Evolutionary conservation across 1,140 invertebrate species (phyloP), one percentile per base, ranked within the genome.

Genomic region (Panonychus citri): DNA sequence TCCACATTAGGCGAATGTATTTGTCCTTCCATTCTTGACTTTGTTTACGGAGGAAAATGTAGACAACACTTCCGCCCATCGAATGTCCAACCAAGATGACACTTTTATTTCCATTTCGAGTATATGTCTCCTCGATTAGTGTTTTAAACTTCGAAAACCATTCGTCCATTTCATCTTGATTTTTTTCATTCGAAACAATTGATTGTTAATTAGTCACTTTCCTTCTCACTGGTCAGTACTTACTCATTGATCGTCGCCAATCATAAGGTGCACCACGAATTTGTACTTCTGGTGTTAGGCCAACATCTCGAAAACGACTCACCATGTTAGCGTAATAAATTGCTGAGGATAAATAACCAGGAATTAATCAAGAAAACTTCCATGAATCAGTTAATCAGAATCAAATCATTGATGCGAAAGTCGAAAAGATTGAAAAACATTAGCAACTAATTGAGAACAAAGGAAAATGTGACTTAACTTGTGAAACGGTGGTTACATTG

Each of bases 51-150:
- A 95, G 74, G 68, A 96, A 91, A 64, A 85, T 79, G 25, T 88
- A 71, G 1, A 77, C 75, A 78, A 89, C 82, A 1, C 84, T 81
- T 28, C 82, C 82, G 8, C 93, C 93, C 90, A 97, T 95, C 64
- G 88, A 94, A 70, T 97, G 93, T 0, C 80, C 80, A 27, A 97
- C 63, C 1, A 96, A 65, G 0, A 91, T 81, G 1, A 94, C 80
- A 24, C 77, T 75, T 15, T 74, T 70, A 60, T 85, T 78, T 53
- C 79, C 79, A 71, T 94, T 95, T 49, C 73, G 61, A 10, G 65
- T 66, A 64, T 87, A 94, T 0, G 85, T 84, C 60, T 84, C 77
- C 72, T 96, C 88, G 15, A 94, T 75, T 12, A 96, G 69, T 1
- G 68, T 62, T 66, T 83, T 87, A 34, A 96, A 68, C 62, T 83